Evolutionary conservation across 2,113 vertebrate species (phyloP).

Genomic region (Jaculus jaculus): DNA sequence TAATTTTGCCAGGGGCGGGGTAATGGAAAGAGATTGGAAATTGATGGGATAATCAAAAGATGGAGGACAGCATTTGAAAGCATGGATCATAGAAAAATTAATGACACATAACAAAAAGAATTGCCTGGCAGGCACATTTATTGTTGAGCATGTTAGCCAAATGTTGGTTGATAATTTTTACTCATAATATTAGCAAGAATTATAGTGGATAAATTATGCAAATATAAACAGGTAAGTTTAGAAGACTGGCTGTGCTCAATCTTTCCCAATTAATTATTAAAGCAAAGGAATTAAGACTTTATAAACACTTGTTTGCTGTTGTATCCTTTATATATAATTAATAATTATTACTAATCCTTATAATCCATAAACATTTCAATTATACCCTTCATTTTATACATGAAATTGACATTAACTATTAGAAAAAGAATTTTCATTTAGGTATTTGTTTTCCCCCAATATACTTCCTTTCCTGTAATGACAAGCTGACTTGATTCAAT

Average conservation of each 20-base stretch:
- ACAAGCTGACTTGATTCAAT: not conserved
- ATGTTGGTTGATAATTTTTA: conserved; percentile 53
- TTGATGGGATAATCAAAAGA: conserved; percentile 17
- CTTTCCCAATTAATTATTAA: conserved; percentile 56
- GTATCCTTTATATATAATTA: not conserved
- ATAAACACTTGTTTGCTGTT: not conserved
- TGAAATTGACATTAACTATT: not conserved
- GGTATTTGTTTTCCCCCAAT: not conserved
- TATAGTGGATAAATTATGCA: conserved; percentile 33
- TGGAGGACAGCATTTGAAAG: conserved; percentile 10
- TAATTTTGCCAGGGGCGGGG: not conserved
- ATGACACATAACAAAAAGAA: conserved; percentile 12
- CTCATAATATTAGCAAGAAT: conserved; percentile 23
- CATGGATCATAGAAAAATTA: conserved; percentile 6
- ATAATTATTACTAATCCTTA: conserved; percentile 2
- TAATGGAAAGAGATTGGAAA: not conserved
- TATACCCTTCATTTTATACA: not conserved
- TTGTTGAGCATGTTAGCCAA: conserved; percentile 4
- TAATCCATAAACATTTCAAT: not conserved
- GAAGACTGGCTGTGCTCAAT: not conserved
- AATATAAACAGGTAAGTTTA: conserved; percentile 9
- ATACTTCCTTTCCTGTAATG: not conserved
- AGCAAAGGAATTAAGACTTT: not conserved
- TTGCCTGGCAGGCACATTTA: not conserved
- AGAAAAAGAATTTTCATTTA: not conserved